phyloP scores from a whole-genome alignment of 1,140 invertebrate genomes.

The Acromyrmex heyeri region DNA sequence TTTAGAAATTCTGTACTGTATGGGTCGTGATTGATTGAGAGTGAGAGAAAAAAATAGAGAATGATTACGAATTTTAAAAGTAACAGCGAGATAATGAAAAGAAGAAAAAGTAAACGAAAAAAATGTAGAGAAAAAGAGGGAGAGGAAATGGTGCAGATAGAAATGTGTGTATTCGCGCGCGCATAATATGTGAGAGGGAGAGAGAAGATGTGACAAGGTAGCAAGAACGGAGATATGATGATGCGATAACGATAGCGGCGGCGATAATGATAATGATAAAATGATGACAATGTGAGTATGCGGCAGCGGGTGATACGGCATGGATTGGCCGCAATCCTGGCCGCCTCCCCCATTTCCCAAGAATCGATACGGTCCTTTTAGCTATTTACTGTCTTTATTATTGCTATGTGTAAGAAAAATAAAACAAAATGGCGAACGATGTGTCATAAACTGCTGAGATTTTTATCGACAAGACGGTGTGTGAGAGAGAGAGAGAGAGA shows the following conservation, averaged over 20 bases:
- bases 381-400: slow-evolving; percentile 81
- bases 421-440: slow-evolving; percentile 73
- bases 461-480: slow-evolving; percentile 67
- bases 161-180: too few relatives aligned
- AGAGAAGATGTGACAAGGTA: slow-evolving; percentile 12
- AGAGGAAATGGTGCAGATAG: too few relatives aligned
- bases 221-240: slow-evolving; percentile 27
- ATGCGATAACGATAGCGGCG: slow-evolving; percentile 20
- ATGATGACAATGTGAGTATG: slow-evolving; percentile 65
- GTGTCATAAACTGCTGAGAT: slow-evolving; percentile 73
- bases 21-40: background rate
- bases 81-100: background rate
- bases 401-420: slow-evolving; percentile 78
- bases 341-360: slow-evolving; percentile 63
- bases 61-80: background rate
- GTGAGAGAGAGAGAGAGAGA: background rate
- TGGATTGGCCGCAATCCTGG: slow-evolving; percentile 69
- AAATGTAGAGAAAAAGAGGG: background rate
- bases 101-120: background rate
- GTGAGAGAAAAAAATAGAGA: slow-evolving; percentile 5
- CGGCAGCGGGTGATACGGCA: slow-evolving; percentile 73
- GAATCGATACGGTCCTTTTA: slow-evolving; percentile 78
- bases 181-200: background rate
- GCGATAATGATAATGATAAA: slow-evolving; percentile 37
- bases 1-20: too few relatives aligned